These are phyloP conservation scores for Carabus problematicus DNA, from an alignment of 2,888 invertebrate species.

Conservation along the genomic window DNA sequence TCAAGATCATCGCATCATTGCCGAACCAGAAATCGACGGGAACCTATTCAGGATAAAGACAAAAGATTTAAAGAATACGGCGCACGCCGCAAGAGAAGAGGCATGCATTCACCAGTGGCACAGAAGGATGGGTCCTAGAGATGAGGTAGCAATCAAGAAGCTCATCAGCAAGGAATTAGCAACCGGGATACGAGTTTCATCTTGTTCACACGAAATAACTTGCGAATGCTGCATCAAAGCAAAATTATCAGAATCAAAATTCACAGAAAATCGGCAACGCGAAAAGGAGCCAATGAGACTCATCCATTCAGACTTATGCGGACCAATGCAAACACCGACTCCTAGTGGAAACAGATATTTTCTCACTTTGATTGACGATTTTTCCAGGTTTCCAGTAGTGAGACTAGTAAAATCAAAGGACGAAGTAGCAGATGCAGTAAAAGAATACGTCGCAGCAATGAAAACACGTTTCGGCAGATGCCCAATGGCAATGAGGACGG, in stretches of 20 bases:
- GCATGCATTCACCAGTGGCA: constrained; percentile 7
- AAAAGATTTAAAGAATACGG: no score
- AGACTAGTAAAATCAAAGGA: constrained; percentile 10
- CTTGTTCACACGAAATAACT: neutral
- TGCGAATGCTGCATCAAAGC: constrained; percentile 7
- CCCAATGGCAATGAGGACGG: neutral
- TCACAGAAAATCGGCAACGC: neutral
- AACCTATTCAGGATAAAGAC: neutral
- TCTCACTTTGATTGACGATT: constrained; percentile 19
- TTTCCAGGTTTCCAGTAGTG: neutral
- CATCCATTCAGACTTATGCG: constrained; percentile 1
- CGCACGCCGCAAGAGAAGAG: neutral
- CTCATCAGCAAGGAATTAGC: constrained; percentile 1
- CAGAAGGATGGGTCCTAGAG: constrained; percentile 12
- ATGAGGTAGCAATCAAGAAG: constrained; percentile 2
- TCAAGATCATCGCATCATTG: neutral
- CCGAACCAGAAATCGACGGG: constrained; percentile 6
- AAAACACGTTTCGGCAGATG: neutral
- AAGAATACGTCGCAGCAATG: constrained; percentile 13
- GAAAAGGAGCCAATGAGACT: constrained; percentile 7
- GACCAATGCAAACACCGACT: no score
- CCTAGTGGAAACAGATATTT: no score
- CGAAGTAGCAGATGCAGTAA: neutral
- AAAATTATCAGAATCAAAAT: constrained; percentile 14
- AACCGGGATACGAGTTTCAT: constrained; percentile 3